Base-by-base conservation (phyloP, 2,113 vertebrate genomes). In the Calyptomena viridis region DNA sequence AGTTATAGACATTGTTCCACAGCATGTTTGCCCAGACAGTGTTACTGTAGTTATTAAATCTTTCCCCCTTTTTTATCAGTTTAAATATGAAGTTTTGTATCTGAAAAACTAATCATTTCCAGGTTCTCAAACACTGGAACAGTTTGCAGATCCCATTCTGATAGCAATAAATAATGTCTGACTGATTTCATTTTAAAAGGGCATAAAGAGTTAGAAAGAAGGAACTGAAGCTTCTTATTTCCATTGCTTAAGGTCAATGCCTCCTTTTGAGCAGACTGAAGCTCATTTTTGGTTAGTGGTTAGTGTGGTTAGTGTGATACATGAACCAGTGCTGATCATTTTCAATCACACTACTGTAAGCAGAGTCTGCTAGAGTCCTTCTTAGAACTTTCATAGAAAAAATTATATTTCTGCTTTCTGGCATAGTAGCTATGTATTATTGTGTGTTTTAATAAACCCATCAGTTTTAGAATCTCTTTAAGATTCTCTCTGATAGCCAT, bases 261-360 rank as follows among this genome's bases (percentile, higher is more conserved):
- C 69, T 94, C 30, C 44, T 92, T 89, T 84, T 53, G 33, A 89
- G 66, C 35, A 94, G 52, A 64, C 33, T 87, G 79, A 84, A 78
- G 77, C 46, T 63, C 47, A 84, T 50, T 93, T 93, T 87, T 92
- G 64, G 73, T 82, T 89, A 81, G 91, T 91, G 91, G 89, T 84
- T 91, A 78, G 24, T 58, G 90, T 89, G 96, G 79, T 93, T 76
- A 64, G 63, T 15, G 42, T 90, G 72, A 92, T 62, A 82, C 79
- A 92, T 68, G 84, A 90, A 85, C 53, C 58, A 85, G 35, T 28
- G 17, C 17, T 2, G 62, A 79, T 63, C 39, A 75, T 75, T 89
- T 94, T 90, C 86, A 92, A 55, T 84, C 67, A 77, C 35, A 39
- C 30, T 77, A 74, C 79, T 95, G 46, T 84, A 53, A 77, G 59